A percentile compares a stretch with the other conserved stretches of the same genome.
These are phyloP conservation scores for Lycopodina hypogea DNA, from an alignment of 37 sponge, comb jelly and placozoan species.

Conservation along the genomic window DNA sequence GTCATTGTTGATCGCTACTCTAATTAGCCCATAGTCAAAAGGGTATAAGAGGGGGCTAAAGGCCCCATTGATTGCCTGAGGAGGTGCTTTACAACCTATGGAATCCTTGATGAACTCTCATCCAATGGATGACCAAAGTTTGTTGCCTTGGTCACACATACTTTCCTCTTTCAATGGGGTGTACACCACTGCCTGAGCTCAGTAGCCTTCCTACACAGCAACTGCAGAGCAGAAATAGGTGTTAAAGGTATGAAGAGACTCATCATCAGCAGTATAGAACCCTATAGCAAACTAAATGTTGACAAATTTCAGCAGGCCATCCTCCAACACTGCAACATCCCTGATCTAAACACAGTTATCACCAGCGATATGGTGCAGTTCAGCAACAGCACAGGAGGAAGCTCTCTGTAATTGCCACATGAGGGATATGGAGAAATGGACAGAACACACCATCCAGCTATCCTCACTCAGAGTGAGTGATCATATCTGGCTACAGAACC, in stretches of 20 bases:
- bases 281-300: conserved; percentile 17
- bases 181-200: conserved; percentile 51
- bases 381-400: too few relatives aligned
- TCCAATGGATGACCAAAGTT: conserved; percentile 34
- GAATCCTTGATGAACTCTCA: conserved; percentile 26
- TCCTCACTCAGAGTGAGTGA: too few relatives aligned
- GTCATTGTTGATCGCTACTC: conserved; percentile 42
- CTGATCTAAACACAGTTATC: conserved; percentile 29
- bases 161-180: conserved; percentile 24
- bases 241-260: conserved; percentile 43
- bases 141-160: conserved; percentile 18
- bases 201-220: conserved; percentile 39
- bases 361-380: conserved; percentile 53
- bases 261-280: conserved; percentile 34
- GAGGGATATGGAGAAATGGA: too few relatives aligned
- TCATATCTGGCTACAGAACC: too few relatives aligned
- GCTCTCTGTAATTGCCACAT: too few relatives aligned
- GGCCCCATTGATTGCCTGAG: conserved; percentile 26
- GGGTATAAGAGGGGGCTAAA: conserved; percentile 23
- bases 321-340: conserved; percentile 48
- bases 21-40: conserved; percentile 29
- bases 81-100: conserved; percentile 25
- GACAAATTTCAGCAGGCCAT: conserved; percentile 33
- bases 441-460: too few relatives aligned
- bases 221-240: conserved; percentile 21